Evolutionary conservation across 2,797 vertebrate genomes (phyloP).

Genomic region (Sorex maritimensis): DNA sequence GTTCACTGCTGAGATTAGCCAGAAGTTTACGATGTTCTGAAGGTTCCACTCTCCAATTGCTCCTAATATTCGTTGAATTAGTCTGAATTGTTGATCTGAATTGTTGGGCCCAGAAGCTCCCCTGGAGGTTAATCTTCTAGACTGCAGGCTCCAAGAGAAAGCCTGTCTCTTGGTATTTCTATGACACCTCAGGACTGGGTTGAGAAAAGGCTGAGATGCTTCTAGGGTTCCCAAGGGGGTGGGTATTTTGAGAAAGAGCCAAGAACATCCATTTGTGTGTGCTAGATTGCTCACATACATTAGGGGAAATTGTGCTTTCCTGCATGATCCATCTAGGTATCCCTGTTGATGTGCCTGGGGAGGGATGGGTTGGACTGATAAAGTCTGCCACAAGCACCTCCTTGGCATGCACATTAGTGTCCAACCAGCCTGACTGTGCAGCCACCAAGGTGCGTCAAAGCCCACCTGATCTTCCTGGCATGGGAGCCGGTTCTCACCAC

Average conservation of each 20-base stretch:
- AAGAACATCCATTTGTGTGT: neutral
- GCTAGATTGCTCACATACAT: neutral
- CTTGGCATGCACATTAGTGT: too few species aligned
- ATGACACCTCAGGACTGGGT: too few species aligned
- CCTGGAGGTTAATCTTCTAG: too few species aligned
- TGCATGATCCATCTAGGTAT: too few species aligned
- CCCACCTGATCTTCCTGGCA: too few species aligned
- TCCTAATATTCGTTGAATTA: neutral
- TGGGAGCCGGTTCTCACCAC: too few species aligned
- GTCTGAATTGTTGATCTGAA: neutral
- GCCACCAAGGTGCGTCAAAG: too few species aligned
- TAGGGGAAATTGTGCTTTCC: neutral
- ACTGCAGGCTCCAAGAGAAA: neutral
- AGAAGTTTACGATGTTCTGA: neutral
- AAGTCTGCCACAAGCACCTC: too few species aligned
- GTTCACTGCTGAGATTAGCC: neutral
- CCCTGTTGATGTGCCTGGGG: too few species aligned
- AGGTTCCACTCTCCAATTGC: neutral
- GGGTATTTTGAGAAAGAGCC: neutral
- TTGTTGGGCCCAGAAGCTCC: neutral
- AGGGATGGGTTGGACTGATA: too few species aligned
- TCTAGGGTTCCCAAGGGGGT: neutral
- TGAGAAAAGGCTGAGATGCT: neutral
- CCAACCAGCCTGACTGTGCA: too few species aligned
- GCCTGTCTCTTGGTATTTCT: too few species aligned